A percentile compares a stretch with the other conserved stretches of the same genome.
Evolutionary conservation across 2,113 vertebrate genomes (phyloP).

Genomic region (Chiloscyllium plagiosum): DNA sequence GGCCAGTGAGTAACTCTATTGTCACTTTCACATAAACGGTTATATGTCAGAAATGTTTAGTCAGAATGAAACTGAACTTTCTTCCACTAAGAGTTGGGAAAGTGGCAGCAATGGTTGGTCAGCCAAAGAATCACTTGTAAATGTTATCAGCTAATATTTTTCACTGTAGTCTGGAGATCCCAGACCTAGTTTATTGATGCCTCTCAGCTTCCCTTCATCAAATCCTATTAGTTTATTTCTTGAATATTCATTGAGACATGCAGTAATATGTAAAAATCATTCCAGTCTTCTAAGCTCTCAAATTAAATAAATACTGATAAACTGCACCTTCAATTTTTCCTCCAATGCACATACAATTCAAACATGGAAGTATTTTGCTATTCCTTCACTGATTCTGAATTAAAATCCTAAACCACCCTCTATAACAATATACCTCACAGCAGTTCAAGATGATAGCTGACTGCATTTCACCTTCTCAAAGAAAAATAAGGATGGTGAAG

Average conservation of each 20-base stretch:
- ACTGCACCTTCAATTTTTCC: not conserved
- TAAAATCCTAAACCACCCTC: not conserved
- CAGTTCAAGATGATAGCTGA: not conserved
- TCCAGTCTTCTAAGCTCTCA: no score
- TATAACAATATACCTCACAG: not conserved
- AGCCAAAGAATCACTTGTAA: not conserved
- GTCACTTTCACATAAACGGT: constrained; percentile 52
- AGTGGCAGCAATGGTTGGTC: not conserved
- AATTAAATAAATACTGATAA: not conserved
- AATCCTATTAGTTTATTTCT: not conserved
- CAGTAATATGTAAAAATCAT: not conserved
- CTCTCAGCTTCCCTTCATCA: not conserved
- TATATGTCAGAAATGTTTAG: not conserved
- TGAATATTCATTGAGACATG: not conserved
- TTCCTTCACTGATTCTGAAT: not conserved
- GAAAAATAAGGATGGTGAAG: not conserved
- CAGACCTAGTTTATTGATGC: not conserved
- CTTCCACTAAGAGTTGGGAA: not conserved
- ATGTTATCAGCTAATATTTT: not conserved
- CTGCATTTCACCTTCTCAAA: not conserved
- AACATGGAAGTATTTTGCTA: not conserved
- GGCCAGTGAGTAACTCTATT: constrained; percentile 49
- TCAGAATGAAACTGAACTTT: constrained; percentile 14
- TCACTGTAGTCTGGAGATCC: not conserved
- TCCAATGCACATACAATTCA: not conserved